phyloP scores from a whole-genome alignment of 2,797 vertebrate species.

The Myotis vivesi region DNA sequence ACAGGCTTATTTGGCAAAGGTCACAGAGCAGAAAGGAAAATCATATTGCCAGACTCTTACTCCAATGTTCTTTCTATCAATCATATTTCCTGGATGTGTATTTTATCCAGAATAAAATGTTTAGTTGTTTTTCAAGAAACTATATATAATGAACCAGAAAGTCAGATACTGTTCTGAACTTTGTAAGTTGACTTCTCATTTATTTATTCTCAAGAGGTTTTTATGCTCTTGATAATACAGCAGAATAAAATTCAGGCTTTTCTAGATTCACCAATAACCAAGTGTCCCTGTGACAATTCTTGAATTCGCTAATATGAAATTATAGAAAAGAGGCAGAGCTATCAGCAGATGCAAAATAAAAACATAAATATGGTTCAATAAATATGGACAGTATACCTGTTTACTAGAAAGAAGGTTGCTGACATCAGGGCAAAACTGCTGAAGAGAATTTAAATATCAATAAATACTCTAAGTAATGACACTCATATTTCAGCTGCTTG shows the following conservation, averaged over 20 bases:
- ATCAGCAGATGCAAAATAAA: constrained; percentile 11
- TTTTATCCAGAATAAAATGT: not conserved
- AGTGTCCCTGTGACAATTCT: not conserved
- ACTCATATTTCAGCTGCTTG: constrained; percentile 28
- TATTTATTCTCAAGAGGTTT: not conserved
- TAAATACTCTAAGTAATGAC: constrained; percentile 41
- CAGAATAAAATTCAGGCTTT: constrained; percentile 1
- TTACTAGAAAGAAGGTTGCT: not conserved
- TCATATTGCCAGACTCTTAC: not conserved
- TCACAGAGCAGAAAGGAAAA: not conserved
- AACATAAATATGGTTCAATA: not conserved
- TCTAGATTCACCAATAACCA: not conserved
- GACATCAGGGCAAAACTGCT: not conserved
- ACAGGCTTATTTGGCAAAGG: not conserved
- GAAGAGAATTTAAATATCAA: constrained; percentile 32
- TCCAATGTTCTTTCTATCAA: not conserved
- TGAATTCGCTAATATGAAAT: not conserved
- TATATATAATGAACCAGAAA: not conserved
- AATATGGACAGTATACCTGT: not conserved
- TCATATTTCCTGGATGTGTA: not conserved
- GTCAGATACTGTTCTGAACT: not conserved
- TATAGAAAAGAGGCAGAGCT: not conserved
- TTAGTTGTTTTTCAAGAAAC: not conserved
- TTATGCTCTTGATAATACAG: not conserved
- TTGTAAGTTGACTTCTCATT: not conserved